phyloP scores from a whole-genome alignment of 2,113 vertebrate genomes.

The Brienomyrus longianalis region DNA sequence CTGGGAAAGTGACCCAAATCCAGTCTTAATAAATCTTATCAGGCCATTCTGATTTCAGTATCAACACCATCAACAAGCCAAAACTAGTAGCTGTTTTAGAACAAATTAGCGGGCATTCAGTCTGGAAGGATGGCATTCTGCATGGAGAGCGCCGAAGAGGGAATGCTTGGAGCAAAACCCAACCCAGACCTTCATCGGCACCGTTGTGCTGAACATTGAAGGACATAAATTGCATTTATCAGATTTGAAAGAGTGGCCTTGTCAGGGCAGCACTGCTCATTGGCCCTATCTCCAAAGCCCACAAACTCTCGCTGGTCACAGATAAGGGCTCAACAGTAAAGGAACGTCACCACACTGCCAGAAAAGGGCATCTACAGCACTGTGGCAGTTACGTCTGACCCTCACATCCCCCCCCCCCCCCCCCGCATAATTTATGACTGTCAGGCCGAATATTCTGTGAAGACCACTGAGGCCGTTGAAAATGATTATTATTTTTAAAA shows the following conservation, averaged over 20 bases:
- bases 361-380: conserved; percentile 52
- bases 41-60: background rate
- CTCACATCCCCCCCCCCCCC: conserved; percentile 23
- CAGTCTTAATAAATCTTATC: background rate
- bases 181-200: background rate
- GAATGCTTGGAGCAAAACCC: background rate
- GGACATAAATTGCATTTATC: conserved; percentile 40
- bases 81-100: background rate
- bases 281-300: conserved; percentile 51
- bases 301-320: conserved; percentile 47
- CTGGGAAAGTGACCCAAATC: background rate
- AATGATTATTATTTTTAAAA: conserved; percentile 33
- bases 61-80: background rate
- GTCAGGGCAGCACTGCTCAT: conserved; percentile 30
- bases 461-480: conserved; percentile 38
- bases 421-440: conserved; percentile 60
- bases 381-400: conserved; percentile 50
- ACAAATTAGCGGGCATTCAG: background rate
- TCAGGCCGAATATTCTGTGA: conserved; percentile 51
- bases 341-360: conserved; percentile 48
- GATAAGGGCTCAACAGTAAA: conserved; percentile 54
- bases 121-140: background rate
- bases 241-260: conserved; percentile 45
- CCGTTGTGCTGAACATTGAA: background rate
- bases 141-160: background rate